Evolutionary conservation across 2,888 invertebrate species (phyloP), one percentile per base, ranked within the genome.

Genomic region (Drosophila nr. fundita): DNA sequence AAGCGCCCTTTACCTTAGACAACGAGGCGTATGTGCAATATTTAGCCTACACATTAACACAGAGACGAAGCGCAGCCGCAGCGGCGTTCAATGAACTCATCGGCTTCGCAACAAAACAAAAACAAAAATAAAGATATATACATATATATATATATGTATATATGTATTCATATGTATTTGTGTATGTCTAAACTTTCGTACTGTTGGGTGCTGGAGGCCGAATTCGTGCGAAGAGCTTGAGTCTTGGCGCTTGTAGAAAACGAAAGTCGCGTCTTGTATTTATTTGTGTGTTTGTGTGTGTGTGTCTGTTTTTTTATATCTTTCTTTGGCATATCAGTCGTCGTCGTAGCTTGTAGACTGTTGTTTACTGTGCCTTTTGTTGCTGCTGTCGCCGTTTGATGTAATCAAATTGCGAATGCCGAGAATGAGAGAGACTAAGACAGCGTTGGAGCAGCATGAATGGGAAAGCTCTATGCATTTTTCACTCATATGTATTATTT

Each of bases 361-460:
- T 65, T 59, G 58, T 59, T 64, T 59, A 64, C 38, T 53, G 54
- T 52, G 29, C 15, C 29, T 55, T 52, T 45, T 73, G 68, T 49
- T 55, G 55, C 24, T 79, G 71, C 76, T 68, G 73, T 68, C 57
- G 68, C 53, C 62, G 54, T 68, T 85, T 87, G 87, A 87, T 87
- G 89, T 87, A 87, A 87, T 87, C 89, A 85, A 85, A 85, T 89
- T 74, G 87, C 85, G 74, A 86, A 86, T 79, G 70, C 61, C 69
- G 50, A 52, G 58, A 30, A 60, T 54, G 60, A 52, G 55, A 69
- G n/a, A 27, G 60, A 55, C 49, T 34, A 15, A 29, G 50, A 50
- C 55, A 24, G 67, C 38, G 54, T 18, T 13, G 54, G 29, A 45
- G 24, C 61, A 38, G 68, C 49, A 55, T 40, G 34, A 55, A 59